These are phyloP conservation scores for Teinopalpus imperialis DNA, from an alignment of 2,888 invertebrate species.

Conservation along the genomic window DNA sequence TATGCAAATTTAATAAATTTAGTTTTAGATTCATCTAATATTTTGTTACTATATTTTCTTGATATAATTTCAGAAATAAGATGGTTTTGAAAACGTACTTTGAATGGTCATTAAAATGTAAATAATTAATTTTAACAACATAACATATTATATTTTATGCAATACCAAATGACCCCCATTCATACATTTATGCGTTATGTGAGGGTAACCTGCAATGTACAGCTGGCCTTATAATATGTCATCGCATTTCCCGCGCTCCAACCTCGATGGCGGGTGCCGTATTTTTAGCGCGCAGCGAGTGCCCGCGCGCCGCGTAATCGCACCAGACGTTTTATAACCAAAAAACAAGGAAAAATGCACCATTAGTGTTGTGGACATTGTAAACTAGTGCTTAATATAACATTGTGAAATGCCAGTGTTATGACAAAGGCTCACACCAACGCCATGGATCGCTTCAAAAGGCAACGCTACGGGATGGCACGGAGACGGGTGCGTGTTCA, in stretches of 20 bases:
- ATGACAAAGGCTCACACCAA: slow-evolving; percentile 63
- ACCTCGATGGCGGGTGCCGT: slow-evolving; percentile 37
- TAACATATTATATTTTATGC: too few species aligned
- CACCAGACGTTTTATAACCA: slow-evolving; percentile 35
- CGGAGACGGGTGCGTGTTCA: slow-evolving; percentile 52
- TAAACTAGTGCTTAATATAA: slow-evolving; percentile 26
- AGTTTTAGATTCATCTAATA: too few species aligned
- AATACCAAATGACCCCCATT: too few species aligned
- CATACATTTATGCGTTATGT: too few species aligned
- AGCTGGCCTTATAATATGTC: slow-evolving; percentile 25
- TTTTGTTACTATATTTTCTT: too few species aligned
- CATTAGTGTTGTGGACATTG: slow-evolving; percentile 32
- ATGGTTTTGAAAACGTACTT: too few species aligned
- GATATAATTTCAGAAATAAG: too few species aligned
- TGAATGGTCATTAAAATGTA: too few species aligned
- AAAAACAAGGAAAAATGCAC: slow-evolving; percentile 34
- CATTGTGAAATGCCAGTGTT: slow-evolving; percentile 61
- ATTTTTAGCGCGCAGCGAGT: slow-evolving; percentile 70
- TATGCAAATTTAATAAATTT: too few species aligned
- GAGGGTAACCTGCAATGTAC: slow-evolving; percentile 33
- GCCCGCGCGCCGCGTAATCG: slow-evolving; percentile 47
- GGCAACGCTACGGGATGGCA: slow-evolving; percentile 56
- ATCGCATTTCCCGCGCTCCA: slow-evolving; percentile 37
- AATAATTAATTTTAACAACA: too few species aligned
- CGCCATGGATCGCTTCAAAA: slow-evolving; percentile 63